Evolutionary conservation across 2,113 vertebrate species (phyloP).

Genomic region (Myotis brandtii): DNA sequence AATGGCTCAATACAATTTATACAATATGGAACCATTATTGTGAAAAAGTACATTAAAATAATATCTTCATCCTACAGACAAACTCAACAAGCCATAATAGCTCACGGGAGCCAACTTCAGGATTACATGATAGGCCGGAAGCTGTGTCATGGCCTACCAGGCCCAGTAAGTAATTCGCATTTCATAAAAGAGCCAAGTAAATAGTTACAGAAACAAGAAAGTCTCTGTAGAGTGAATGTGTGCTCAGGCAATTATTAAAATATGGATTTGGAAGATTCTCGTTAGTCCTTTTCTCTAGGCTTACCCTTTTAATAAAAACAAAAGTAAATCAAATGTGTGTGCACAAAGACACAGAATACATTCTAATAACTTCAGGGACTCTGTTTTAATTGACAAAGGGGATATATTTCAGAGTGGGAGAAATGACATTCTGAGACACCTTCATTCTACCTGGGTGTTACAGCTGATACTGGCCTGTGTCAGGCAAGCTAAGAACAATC

Average conservation of each 20-base stretch:
- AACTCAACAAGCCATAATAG: constrained; percentile 48
- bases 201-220: constrained; percentile 74
- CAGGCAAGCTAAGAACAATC: constrained; percentile 70
- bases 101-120: constrained; percentile 35
- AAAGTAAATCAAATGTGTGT: constrained; percentile 76
- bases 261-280: constrained; percentile 66
- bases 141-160: constrained; percentile 61
- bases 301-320: constrained; percentile 81
- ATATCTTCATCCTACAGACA: constrained; percentile 65
- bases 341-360: constrained; percentile 72
- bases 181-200: constrained; percentile 66
- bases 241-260: constrained; percentile 79
- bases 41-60: constrained; percentile 74
- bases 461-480: constrained; percentile 57
- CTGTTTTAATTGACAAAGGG: constrained; percentile 68
- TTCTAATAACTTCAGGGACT: constrained; percentile 68
- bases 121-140: constrained; percentile 61
- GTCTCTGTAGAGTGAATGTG: constrained; percentile 62
- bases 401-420: constrained; percentile 68
- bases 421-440: constrained; percentile 74
- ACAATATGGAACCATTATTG: constrained; percentile 63
- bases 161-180: constrained; percentile 65
- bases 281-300: constrained; percentile 71
- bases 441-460: constrained; percentile 57
- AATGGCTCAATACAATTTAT: constrained; percentile 72